Conservation (phyloP, 1,140 invertebrate genomes). For the Cyrtorhinus lividipennis region DNA sequence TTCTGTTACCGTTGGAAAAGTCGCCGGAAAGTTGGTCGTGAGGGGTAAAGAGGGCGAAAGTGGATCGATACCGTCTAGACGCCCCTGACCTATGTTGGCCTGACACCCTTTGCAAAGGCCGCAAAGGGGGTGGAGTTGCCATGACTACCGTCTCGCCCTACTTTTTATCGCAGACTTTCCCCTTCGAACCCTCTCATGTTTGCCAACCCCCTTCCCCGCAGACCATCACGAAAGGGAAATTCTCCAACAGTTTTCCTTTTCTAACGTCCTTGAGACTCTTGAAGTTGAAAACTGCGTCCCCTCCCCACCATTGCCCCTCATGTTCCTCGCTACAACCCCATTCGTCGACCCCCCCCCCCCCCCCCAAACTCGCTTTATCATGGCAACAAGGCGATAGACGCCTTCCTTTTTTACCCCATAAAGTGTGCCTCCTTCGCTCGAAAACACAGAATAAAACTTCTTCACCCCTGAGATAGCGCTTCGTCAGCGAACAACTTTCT, state of each 20-base stretch:
- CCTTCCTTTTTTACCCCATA: too few relatives aligned
- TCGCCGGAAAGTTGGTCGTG: neutral
- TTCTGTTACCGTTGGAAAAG: too few relatives aligned
- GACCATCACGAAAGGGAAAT: neutral
- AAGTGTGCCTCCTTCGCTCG: too few relatives aligned
- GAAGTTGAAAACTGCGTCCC: neutral
- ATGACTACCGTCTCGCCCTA: neutral
- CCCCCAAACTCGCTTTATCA: too few relatives aligned
- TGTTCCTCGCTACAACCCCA: too few relatives aligned
- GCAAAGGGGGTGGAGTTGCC: neutral
- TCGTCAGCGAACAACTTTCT: too few relatives aligned
- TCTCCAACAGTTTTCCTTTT: neutral
- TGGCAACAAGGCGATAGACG: too few relatives aligned
- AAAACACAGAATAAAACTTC: too few relatives aligned
- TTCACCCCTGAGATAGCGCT: too few relatives aligned
- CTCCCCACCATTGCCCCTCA: too few relatives aligned
- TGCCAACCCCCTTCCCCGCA: neutral
- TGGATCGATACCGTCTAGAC: conserved; percentile 10
- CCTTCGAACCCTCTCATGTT: neutral
- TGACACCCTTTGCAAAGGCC: neutral
- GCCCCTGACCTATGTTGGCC: conserved; percentile 12
- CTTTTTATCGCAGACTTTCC: neutral
- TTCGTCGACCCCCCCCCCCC: too few relatives aligned
- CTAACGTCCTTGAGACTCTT: neutral
- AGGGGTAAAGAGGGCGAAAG: neutral